phyloP scores from a whole-genome alignment of 2,113 vertebrate species.

The Struthio camelus region DNA sequence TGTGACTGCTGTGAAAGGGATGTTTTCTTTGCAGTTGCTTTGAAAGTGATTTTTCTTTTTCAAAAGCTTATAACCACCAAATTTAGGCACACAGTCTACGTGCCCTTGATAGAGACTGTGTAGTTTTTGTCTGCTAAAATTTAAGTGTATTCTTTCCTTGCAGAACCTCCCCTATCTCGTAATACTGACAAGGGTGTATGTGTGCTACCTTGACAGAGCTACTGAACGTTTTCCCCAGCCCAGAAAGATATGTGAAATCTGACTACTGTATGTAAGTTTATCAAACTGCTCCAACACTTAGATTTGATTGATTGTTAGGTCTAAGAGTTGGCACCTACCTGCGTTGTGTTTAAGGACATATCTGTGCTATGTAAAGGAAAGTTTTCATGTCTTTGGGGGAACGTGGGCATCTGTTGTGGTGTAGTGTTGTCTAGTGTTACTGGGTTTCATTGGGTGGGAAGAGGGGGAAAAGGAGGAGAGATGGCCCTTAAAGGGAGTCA shows the following conservation, averaged over 20 bases:
- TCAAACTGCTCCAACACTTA: neutral
- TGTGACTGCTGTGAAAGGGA: neutral
- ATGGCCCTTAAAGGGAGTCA: neutral
- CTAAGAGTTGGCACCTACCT: neutral
- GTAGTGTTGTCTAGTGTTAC: neutral
- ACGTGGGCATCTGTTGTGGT: neutral
- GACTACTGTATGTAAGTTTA: neutral
- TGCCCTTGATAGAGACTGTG: neutral
- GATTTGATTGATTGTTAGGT: neutral
- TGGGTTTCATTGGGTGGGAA: neutral
- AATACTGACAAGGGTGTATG: fast-evolving
- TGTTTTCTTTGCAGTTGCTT: conserved; percentile 30
- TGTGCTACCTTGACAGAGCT: neutral
- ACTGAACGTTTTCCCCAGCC: neutral
- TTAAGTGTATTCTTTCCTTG: fast-evolving
- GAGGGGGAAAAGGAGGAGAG: neutral
- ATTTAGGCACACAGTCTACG: neutral
- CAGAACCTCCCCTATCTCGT: neutral
- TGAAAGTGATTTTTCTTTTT: neutral
- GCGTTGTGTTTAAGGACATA: neutral
- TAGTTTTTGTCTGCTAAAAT: neutral
- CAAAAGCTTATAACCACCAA: neutral
- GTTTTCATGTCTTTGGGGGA: neutral
- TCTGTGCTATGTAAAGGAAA: neutral
- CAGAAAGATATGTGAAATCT: neutral